A percentile compares a stretch with the other conserved stretches of the same genome.
phyloP scores from a whole-genome alignment of 2,113 vertebrate species.

The Eira barbara region DNA sequence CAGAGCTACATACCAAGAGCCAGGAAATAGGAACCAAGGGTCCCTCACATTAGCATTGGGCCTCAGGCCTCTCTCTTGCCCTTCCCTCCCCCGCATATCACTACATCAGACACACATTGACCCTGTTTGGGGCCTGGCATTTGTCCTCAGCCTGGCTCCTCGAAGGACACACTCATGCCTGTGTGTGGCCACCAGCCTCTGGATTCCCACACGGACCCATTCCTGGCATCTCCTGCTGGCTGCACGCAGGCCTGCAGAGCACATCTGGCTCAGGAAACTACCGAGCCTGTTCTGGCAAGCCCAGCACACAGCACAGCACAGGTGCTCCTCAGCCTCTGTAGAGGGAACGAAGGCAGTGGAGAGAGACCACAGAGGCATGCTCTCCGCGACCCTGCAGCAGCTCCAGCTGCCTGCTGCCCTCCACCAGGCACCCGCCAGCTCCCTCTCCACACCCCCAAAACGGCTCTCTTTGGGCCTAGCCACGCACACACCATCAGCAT shows the following conservation, averaged over 20 bases:
- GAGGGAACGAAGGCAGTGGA: background rate
- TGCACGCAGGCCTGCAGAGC: background rate
- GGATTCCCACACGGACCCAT: too few relatives aligned
- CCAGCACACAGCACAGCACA: too few relatives aligned
- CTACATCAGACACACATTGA: background rate
- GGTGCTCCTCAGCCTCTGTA: background rate
- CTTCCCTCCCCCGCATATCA: rapidly evolving
- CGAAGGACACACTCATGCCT: background rate
- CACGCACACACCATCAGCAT: background rate
- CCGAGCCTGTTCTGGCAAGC: background rate
- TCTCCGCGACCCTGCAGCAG: background rate
- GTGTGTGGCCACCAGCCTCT: background rate
- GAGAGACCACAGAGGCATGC: background rate
- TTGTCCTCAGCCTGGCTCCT: too few relatives aligned
- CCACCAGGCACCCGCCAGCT: too few relatives aligned
- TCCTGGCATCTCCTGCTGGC: background rate
- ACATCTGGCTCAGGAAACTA: background rate
- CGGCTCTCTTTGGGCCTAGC: background rate
- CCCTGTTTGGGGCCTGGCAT: background rate
- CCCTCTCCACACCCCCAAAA: background rate
- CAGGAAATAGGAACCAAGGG: background rate
- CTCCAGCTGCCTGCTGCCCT: background rate
- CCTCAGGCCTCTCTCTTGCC: too few relatives aligned
- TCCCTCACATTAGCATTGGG: rapidly evolving
- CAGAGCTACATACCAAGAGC: background rate